These are phyloP conservation scores for Scelioninae gen. 1 DNA, from an alignment of 2,888 invertebrate species.

Conservation along the genomic window DNA sequence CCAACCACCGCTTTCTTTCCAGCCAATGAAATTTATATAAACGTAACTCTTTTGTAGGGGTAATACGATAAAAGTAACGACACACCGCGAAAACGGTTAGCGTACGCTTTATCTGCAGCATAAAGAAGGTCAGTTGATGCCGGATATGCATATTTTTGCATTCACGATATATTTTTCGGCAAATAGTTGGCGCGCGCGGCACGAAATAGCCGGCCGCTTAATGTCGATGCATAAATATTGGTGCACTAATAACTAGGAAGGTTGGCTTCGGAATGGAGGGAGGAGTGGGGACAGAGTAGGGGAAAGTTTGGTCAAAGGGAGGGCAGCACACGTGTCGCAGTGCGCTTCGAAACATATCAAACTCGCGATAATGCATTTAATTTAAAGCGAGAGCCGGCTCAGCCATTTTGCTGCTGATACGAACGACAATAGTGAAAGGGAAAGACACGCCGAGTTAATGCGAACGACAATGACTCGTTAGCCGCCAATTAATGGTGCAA, in stretches of 20 bases:
- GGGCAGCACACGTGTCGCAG: slow-evolving; percentile 73
- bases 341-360: slow-evolving; percentile 74
- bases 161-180: slow-evolving; percentile 35
- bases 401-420: slow-evolving; percentile 44
- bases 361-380: slow-evolving; percentile 81
- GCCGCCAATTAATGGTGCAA: slow-evolving; percentile 49
- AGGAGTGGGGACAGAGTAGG: slow-evolving; percentile 24
- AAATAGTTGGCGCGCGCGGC: slow-evolving; percentile 33
- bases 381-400: slow-evolving; percentile 73
- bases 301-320: no score
- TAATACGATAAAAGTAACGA: slow-evolving; percentile 51
- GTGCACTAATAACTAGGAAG: slow-evolving; percentile 72
- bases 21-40: slow-evolving; percentile 35
- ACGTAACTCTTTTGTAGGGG: slow-evolving; percentile 33
- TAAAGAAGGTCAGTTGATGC: slow-evolving; percentile 43
- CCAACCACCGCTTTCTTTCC: slow-evolving; percentile 1
- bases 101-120: slow-evolving; percentile 43
- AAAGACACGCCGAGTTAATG: slow-evolving; percentile 38
- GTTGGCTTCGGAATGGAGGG: no score
- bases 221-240: slow-evolving; percentile 79
- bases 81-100: slow-evolving; percentile 43
- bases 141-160: slow-evolving; percentile 39
- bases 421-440: slow-evolving; percentile 48
- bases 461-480: slow-evolving; percentile 56
- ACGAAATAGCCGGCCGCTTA: slow-evolving; percentile 73